Percentiles rank a stretch among this genome's conserved stretches.
Evolutionary conservation across 2,113 vertebrate species (phyloP).

Genomic region (Gopherus flavomarginatus): DNA sequence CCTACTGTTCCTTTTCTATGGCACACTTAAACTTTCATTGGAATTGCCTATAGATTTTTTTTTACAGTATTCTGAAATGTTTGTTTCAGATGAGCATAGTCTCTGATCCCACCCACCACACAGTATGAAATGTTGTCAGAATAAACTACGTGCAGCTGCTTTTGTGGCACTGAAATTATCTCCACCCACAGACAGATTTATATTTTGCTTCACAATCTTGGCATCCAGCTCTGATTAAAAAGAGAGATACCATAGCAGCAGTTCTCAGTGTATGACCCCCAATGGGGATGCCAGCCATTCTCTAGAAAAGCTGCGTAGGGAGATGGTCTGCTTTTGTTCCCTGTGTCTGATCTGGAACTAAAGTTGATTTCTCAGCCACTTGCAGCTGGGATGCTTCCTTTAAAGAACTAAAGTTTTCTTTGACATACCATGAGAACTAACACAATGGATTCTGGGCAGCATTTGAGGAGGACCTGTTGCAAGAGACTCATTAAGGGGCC

Average conservation of each 20-base stretch:
- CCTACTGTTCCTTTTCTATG: not conserved
- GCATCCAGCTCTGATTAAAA: not conserved
- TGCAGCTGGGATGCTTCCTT: not conserved
- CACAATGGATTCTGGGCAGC: not conserved
- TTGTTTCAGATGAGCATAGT: not conserved
- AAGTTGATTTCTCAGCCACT: not conserved
- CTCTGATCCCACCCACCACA: too few species aligned
- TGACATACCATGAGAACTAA: not conserved
- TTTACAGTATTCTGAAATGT: not conserved
- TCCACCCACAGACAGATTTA: accelerated
- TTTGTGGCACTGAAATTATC: not conserved
- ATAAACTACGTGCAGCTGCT: not conserved
- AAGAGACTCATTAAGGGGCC: not conserved
- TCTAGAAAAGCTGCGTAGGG: not conserved
- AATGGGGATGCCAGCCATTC: not conserved
- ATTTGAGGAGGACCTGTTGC: not conserved
- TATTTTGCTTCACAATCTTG: not conserved
- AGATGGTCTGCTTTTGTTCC: not conserved
- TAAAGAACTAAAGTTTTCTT: not conserved
- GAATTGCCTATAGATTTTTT: not conserved
- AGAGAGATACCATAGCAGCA: not conserved
- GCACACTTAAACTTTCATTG: not conserved
- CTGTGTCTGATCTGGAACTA: not conserved
- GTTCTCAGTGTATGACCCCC: not conserved
- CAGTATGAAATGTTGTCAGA: not conserved